Base-by-base conservation (phyloP, 2,113 vertebrate genomes). In the Mus musculus region DNA sequence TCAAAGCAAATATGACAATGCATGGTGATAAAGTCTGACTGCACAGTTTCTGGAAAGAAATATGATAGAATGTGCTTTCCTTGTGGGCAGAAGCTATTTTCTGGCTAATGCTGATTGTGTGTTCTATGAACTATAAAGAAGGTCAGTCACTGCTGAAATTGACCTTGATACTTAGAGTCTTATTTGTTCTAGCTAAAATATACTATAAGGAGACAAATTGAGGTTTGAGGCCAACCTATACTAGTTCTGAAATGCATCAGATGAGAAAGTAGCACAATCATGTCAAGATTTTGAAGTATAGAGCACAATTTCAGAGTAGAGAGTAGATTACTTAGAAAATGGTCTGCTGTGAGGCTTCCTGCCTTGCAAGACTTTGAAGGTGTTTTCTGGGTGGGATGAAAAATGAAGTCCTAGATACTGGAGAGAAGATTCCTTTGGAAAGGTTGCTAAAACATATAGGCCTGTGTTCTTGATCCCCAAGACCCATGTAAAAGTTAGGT, bases 361-460 rank as follows among this genome's bases (percentile, higher is more conserved):
- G 4, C 5, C 28, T 61, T 81, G 28, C 4, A 71, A 20, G 7
- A 52, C 65, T 52, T 82, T 92, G 8, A 20, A n/a, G 16, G 22
- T 1, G 24, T 59, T 76, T 86, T 17, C 10, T 30, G 26, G 17
- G 12, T 13, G 30, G 11, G 3, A 24, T 39, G n/a, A 52, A 10
- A 92, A 71, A 8, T 65, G 91, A 93, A 86, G 22, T 30, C 4
- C 10, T 14, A 61, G 8, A 28, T 17, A 3, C 56, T 63, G 11
- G 24, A 22, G 7, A 42, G 6, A 84, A 2, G 6, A 84, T 28
- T 84, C 24, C 16, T 2, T 28, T 84, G 14, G 24, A 28, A 42
- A 82, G 26, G 20, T 3, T 39, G 36, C n/a, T 14, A n/a, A 82
- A 59, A 61, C 0, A 39, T 26, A 22, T 0, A 0, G 1, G 28